Conservation (phyloP, 2,113 vertebrate genomes). For the Phylloscopus whistleri region DNA sequence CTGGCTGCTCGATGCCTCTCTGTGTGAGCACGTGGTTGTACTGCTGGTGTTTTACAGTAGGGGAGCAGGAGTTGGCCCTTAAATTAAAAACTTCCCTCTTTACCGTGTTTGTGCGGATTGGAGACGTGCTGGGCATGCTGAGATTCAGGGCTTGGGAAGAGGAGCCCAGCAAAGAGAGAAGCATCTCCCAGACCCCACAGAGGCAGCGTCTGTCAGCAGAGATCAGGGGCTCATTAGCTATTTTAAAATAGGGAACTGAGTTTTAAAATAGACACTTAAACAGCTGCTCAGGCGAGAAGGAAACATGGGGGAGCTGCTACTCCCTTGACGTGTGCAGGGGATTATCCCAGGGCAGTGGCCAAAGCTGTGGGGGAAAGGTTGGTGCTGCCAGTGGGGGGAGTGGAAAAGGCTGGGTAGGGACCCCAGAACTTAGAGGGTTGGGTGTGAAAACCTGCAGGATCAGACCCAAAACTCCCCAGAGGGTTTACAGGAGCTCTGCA, state of each 20-base stretch:
- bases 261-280: slow-evolving; percentile 31
- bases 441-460: neutral
- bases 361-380: neutral
- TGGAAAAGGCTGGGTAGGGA: neutral
- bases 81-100: neutral
- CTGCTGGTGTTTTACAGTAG: neutral
- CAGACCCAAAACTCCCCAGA: neutral
- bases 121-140: neutral
- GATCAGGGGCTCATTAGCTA: neutral
- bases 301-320: neutral
- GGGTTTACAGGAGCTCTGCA: neutral
- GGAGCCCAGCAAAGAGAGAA: neutral
- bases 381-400: neutral
- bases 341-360: neutral
- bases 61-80: neutral
- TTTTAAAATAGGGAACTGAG: slow-evolving; percentile 52
- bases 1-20: neutral
- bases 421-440: neutral
- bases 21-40: neutral
- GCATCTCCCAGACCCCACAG: neutral
- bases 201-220: neutral
- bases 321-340: rapidly evolving
- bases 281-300: slow-evolving; percentile 17
- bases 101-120: neutral
- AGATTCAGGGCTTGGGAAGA: neutral